phyloP scores from a whole-genome alignment of 2,797 vertebrate genomes.

The Tragopan temminckii region DNA sequence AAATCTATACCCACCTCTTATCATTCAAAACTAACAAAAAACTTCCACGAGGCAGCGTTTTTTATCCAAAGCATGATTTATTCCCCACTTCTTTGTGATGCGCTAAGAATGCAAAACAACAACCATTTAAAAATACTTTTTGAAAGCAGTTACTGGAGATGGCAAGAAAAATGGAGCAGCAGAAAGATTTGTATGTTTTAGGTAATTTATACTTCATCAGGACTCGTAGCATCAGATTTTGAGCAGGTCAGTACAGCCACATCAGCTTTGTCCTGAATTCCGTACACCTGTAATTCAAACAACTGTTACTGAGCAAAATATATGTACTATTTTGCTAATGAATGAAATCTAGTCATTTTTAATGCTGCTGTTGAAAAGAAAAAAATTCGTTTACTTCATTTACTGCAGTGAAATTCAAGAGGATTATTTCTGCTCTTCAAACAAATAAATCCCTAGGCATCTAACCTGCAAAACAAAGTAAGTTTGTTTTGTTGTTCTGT shows the following conservation, averaged over 20 bases:
- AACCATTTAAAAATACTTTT: neutral
- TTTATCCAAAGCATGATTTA: neutral
- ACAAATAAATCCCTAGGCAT: slow-evolving; percentile 64
- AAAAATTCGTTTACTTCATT: too few species aligned
- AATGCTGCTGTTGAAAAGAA: slow-evolving; percentile 53
- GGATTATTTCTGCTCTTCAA: slow-evolving; percentile 54
- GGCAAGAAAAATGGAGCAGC: neutral
- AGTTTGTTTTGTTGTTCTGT: neutral
- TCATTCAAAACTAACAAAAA: neutral
- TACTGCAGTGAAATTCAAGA: slow-evolving; percentile 72
- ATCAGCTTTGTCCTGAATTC: slow-evolving; percentile 64
- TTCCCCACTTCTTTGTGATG: slow-evolving; percentile 1
- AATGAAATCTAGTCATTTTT: slow-evolving; percentile 69
- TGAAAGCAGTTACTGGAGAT: neutral
- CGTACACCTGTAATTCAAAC: slow-evolving; percentile 62
- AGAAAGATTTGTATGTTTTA: slow-evolving; percentile 20
- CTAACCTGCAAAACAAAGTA: slow-evolving; percentile 52
- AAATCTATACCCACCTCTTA: neutral
- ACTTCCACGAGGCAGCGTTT: neutral
- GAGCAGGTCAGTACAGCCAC: slow-evolving; percentile 60
- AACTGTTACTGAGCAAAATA: slow-evolving; percentile 42
- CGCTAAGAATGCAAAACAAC: slow-evolving; percentile 21
- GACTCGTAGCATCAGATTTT: neutral
- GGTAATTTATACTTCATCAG: neutral
- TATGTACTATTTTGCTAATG: slow-evolving; percentile 57